These are phyloP conservation scores for Agrypnus murinus DNA, from an alignment of 2,888 invertebrate genomes.

Conservation along the genomic window DNA sequence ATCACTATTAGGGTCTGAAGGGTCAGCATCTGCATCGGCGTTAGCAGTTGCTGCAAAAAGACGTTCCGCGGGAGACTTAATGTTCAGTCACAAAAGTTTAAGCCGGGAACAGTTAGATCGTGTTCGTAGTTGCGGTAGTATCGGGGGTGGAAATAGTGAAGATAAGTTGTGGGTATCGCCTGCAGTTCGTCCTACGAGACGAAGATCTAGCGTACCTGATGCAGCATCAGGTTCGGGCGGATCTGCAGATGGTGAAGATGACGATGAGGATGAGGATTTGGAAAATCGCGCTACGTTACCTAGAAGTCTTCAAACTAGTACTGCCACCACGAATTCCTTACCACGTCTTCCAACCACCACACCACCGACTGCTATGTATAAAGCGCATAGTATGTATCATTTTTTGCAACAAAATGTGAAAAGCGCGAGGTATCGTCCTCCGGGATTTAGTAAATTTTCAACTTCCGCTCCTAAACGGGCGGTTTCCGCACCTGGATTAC, in stretches of 20 bases:
- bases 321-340: conserved; percentile 82
- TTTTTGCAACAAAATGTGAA: conserved; percentile 81
- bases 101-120: conserved; percentile 84
- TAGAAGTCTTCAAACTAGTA: conserved; percentile 76
- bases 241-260: conserved; percentile 72
- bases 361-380: conserved; percentile 73
- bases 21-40: conserved; percentile 78
- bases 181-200: conserved; percentile 65
- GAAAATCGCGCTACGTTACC: conserved; percentile 78
- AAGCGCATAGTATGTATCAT: conserved; percentile 78
- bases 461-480: conserved; percentile 80
- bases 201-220: conserved; percentile 76
- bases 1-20: conserved; percentile 77
- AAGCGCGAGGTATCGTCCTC: conserved; percentile 90
- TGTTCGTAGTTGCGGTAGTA: conserved; percentile 88
- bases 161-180: conserved; percentile 69
- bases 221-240: conserved; percentile 72
- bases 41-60: conserved; percentile 83
- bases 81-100: conserved; percentile 86
- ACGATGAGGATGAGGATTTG: conserved; percentile 75
- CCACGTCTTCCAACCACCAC: conserved; percentile 82
- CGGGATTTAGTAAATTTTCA: conserved; percentile 81
- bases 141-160: conserved; percentile 81
- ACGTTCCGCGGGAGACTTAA: conserved; percentile 87
- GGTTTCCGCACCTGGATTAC: conserved; percentile 84